Conservation (phyloP, 2,113 vertebrate genomes). For the Xiphorhynchus elegans region DNA sequence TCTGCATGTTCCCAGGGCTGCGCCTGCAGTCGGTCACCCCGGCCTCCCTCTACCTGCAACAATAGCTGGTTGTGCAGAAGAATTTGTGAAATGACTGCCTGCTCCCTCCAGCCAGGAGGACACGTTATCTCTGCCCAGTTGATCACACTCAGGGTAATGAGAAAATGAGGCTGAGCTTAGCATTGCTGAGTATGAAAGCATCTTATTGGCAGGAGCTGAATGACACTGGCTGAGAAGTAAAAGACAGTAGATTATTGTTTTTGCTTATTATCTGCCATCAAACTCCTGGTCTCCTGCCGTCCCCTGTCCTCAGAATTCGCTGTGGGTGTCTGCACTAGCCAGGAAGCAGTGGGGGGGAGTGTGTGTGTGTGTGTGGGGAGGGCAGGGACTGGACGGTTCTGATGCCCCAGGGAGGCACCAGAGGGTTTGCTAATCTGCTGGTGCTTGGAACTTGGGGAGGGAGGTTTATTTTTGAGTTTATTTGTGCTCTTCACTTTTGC, state of each 20-base stretch:
- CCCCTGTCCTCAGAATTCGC: conserved; percentile 75
- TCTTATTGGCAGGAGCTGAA: conserved; percentile 79
- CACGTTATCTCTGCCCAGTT: conserved; percentile 76
- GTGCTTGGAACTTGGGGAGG: not conserved
- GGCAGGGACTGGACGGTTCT: not conserved
- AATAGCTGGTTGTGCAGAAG: conserved; percentile 78
- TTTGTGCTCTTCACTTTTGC: conserved; percentile 76
- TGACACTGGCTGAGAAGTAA: conserved; percentile 76
- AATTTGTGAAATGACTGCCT: conserved; percentile 75
- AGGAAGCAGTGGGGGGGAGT: conserved; percentile 24
- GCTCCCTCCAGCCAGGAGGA: conserved; percentile 64
- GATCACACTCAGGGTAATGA: conserved; percentile 75
- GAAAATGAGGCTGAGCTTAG: conserved; percentile 78
- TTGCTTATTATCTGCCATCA: conserved; percentile 81
- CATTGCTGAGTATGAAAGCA: conserved; percentile 77
- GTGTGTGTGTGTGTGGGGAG: not conserved
- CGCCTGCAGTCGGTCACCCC: conserved; percentile 1
- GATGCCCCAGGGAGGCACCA: conserved; percentile 20
- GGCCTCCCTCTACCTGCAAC: conserved; percentile 75
- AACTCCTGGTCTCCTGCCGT: conserved; percentile 75
- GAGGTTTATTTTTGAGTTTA: conserved; percentile 71
- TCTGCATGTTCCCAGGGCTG: conserved; percentile 22
- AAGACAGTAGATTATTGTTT: conserved; percentile 83
- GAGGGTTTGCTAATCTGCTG: conserved; percentile 34
- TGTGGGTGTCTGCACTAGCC: conserved; percentile 60